Base-by-base conservation (phyloP, 1,140 invertebrate species). In the Aleiodes sp. region DNA sequence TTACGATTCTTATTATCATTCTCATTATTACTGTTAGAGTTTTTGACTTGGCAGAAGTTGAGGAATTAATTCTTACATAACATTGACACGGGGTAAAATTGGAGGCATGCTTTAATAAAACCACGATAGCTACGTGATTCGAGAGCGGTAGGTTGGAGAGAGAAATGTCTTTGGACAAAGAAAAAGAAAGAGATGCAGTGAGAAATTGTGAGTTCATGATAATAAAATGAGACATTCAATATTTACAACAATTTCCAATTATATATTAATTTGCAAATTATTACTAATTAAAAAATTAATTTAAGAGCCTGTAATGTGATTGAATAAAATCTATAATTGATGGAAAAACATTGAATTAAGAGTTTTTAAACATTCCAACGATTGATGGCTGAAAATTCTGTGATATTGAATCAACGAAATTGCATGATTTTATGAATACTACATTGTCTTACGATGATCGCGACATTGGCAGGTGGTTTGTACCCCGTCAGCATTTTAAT, bases 401-500 rank as follows among this genome's bases (percentile, higher is more conserved):
- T 41, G n/a, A 8, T 14, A 3, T n/a, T 41, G 39, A 41, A n/a
- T 46, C 41, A 46, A 7, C 41, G 8, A 46, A 46, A 52, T 24
- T 1, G 6, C 19, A 7, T 52, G n/a, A n/a, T 52, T 52, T 52
- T 52, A 3, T 21, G 3, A 12, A 24, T 9, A 52, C 10, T 52
- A 16, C 21, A 9, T 16, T 16, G 39, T 2, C 46, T 52, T 57
- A 37, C 57, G 64, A 37, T 57, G 4, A 43, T 12, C 19, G 10
- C 65, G 65, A 71, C 60, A 71, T 73, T 70, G 68, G 16, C 65
- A 65, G 60, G 61, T 66, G 65, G 60, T 26, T 74, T 41, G 57
- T 73, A 75, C 74, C 57, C 70, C 33, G 70, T 75, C 71, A 75
- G 71, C 74, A 71, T 75, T 70, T 75, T 75, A 72, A 75, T 75